phyloP scores from a whole-genome alignment of 2,113 vertebrate genomes.

The Piprites chloris region DNA sequence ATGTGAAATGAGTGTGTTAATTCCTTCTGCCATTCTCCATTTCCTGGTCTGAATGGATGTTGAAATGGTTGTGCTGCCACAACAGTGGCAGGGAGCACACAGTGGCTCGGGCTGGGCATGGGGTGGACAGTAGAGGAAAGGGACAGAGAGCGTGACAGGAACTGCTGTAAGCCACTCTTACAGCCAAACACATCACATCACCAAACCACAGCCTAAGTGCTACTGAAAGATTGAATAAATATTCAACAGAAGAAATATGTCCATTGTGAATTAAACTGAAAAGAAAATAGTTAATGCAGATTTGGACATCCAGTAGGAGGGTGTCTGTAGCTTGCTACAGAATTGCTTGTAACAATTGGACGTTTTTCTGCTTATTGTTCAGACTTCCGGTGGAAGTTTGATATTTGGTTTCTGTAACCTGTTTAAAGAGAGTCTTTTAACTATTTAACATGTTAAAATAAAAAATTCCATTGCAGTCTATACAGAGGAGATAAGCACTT shows the following conservation, averaged over 20 bases:
- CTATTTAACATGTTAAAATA: background rate
- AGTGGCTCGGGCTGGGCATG: background rate
- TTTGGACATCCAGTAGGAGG: background rate
- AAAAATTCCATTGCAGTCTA: background rate
- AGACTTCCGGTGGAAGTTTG: background rate
- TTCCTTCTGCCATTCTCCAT: constrained; percentile 1
- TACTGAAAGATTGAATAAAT: constrained; percentile 19
- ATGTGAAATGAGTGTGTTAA: background rate
- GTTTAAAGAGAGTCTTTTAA: background rate
- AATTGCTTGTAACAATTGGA: background rate
- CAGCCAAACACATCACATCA: background rate
- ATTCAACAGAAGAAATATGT: background rate
- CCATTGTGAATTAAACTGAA: background rate
- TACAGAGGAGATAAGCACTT: background rate
- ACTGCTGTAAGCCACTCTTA: background rate
- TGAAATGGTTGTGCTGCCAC: constrained; percentile 35
- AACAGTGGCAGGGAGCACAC: constrained; percentile 7
- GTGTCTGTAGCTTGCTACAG: background rate
- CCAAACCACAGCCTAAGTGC: background rate
- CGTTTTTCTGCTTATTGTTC: background rate
- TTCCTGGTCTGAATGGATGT: constrained; percentile 32
- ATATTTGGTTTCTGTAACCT: background rate
- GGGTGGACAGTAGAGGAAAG: background rate
- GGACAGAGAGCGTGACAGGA: background rate
- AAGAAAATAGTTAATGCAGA: background rate